Evolutionary conservation across 2,113 vertebrate species (phyloP), one percentile per base, ranked within the genome.

Genomic region (Menidia beryllina): DNA sequence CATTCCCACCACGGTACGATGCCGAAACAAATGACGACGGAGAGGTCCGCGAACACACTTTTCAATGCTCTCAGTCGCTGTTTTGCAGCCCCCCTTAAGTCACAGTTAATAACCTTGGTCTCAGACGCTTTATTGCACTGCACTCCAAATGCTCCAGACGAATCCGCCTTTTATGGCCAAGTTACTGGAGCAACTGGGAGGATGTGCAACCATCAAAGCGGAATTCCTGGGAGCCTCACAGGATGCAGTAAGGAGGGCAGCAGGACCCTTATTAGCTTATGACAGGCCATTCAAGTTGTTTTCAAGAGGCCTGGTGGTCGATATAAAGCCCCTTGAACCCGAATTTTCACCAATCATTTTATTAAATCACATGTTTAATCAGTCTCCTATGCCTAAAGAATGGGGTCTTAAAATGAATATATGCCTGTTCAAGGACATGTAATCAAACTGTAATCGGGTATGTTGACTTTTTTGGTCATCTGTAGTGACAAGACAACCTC

Each of bases 131-230:
- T 96, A 96, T 94, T 94, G 95, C 68, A 79, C 88, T 85, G 79
- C 93, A 82, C 94, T 95, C 94, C 92, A 94, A 97, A 96, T 86
- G 78, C 92, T 94, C 93, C 87, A 93, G 94, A 94, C 94, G 91
- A 83, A 93, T 94, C 90, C 93, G 91, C 90, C 86, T 96, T 96
- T 98, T 98, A 97, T 94, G 94, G 93, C 93, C 92, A 79, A 93
- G 95, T 96, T 97, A 95, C 95, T 96, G 91, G 93, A 96, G 95
- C 94, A 93, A 91, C 92, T 93, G 86, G 91, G 94, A 96, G 94
- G 95, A 96, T 96, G 95, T 91, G 92, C 92, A 92, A 95, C 95
- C 96, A 97, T 95, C 94, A 95, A 95, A 38, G 91, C 93, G 91
- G 94, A 93, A 96, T 97, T 96, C 95, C 96, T 94, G 93, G 93